Base-by-base conservation (phyloP, 2,888 invertebrate species). In the Phorcus lineatus region DNA sequence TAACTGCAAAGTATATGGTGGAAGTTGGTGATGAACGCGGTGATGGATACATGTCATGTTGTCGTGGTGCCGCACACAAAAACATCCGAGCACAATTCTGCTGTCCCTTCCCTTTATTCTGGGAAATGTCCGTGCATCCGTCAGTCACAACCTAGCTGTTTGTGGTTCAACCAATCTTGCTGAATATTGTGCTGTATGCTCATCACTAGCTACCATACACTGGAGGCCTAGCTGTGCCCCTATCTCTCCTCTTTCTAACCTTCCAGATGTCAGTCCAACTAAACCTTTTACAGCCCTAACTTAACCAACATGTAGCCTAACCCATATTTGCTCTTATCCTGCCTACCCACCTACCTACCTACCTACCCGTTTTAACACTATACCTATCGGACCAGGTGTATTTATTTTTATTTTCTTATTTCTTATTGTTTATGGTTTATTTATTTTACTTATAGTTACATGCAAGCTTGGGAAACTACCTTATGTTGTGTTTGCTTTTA, bases 341-440 rank as follows among this genome's bases (percentile, higher is more conserved):
- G n/a, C 36, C 70, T 28, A 28, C 36, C 70, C 16, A 22, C 36
- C 70, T 70, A 70, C 31, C 70, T 70, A 22, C 22, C n/a, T 36
- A n/a, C 36, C n/a, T 31, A 22, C 47, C 47, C 74, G 47, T 74
- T 13, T 28, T 40, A 17, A 28, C 36, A 24, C 19, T 31, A 67
- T 28, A 67, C 31, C 67, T 67, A 11, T 67, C 28, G 28, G 67
- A 36, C 28, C 9, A 67, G 67, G 16, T 16, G 28, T 36, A 1
- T 67, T 67, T 36, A 67, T 67, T 36, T 67, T 36, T 24, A 67
- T 36, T 67, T 67, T n/a, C 67, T 67, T 36, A 24, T 67, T 67
- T 67, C 31, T 24, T n/a, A 67, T 67, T 28, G 17, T 19, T 28
- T 62, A 28, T 74, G 17, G 36, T 19, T 74, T 74, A 40, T 74